Base-by-base conservation (phyloP, 2,797 vertebrate genomes). In the Schizothorax lantsangensis region DNA sequence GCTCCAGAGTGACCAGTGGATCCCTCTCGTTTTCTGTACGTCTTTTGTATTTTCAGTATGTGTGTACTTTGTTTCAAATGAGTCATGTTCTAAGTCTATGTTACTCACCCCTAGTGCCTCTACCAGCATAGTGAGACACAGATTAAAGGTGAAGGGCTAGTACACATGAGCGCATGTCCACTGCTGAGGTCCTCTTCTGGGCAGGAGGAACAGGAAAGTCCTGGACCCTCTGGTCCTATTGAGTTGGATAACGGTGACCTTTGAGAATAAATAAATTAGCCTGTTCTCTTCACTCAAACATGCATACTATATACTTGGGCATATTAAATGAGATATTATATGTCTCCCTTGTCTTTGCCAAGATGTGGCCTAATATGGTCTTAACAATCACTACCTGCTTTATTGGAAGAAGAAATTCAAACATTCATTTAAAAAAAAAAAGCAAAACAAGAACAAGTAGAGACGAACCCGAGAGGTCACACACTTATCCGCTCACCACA, bases 351-450 rank as follows among this genome's bases (percentile, higher is more conserved):
- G 59, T 81, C 84, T 92, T 77, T 91, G 90, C 90, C 89, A 89
- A 83, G 75, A 26, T 91, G n/a, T 90, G 88, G 77, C 95, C 95
- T 93, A 95, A 93, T 95, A 95, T 92, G 94, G 95, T 92, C 92
- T 92, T 26, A 90, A 84, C 89, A 88, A 94, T 94, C 93, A 92
- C 94, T 95, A 92, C 88, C 85, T 81, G 91, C 91, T 95, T 93
- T 93, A 94, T 92, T 33, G 84, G 84, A 33, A 90, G 88, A 69
- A 87, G 73, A 79, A 87, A 88, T 89, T 87, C 88, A 92, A 95
- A 94, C 91, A 94, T 91, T 77, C 77, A 78, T 64, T 69, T 68
- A 38, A 88, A 83, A 84, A 88, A 81, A 86, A 57, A 7, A 9
- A 26, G n/a, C 33, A 36, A 36, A 78, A 21, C 19, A 38, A 71